Base-by-base conservation (phyloP, 2,113 vertebrate genomes). In the Odobenus rosmarus region DNA sequence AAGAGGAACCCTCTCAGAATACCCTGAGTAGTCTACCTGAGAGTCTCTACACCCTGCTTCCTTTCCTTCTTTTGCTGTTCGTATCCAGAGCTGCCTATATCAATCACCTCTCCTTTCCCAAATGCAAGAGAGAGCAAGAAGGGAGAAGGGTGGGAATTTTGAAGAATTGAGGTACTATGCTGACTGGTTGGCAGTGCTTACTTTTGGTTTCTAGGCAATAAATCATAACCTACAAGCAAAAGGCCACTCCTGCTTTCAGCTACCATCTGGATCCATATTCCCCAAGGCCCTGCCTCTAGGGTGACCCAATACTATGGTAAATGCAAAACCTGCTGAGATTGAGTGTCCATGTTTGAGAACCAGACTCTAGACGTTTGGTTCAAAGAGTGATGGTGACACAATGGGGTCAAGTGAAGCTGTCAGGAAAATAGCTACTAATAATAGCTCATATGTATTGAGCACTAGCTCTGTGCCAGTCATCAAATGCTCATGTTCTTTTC, bases 371-470 rank as follows among this genome's bases (percentile, higher is more conserved):
- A 93, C 62, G 49, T 93, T 88, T 89, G 42, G 83, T 87, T 97
- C 71, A 57, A 74, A 95, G 93, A 96, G 46, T 74, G 61, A 79
- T 83, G 79, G 71, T 96, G 97, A 97, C 96, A 95, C 77, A 97
- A 74, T 97, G 86, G 90, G 88, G 96, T 97, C 95, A 91, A 79
- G 62, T 28, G 81, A 84, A 85, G 39, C 89, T 55, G 59, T 96
- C 89, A 55, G 95, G 93, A 57, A 97, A 92, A 96, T 10, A n/a
- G 62, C 85, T 74, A 0, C 74, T 89, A 86, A 85, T 84, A 97
- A 95, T 71, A 96, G 77, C 72, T 80, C 8, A 1, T 74, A 5
- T 18, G 71, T 57, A 62, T 0, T 26, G 57, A 53, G 88, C 55
- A 53, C 57, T 59, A 31, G 46, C 87, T 72, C 67, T n/a, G 26